Conservation (phyloP, 2,113 vertebrate genomes). For the Epinephelus fuscoguttatus region DNA sequence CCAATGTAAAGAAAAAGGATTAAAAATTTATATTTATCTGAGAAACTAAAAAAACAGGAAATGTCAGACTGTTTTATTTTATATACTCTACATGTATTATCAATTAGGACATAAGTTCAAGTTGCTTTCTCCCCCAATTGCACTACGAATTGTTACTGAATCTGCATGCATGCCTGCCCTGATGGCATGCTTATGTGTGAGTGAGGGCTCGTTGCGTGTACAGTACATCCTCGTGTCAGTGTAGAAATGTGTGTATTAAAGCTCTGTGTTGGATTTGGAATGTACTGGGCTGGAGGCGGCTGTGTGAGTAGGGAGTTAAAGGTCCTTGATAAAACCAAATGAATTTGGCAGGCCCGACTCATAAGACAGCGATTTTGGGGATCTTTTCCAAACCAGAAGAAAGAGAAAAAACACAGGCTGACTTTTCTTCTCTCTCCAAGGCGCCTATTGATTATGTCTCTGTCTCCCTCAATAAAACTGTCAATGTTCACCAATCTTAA, state of each 20-base stretch:
- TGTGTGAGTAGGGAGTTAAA: constrained; percentile 66
- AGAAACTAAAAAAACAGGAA: background rate
- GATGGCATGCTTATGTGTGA: background rate
- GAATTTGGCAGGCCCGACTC: constrained; percentile 75
- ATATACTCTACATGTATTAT: background rate
- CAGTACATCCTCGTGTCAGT: constrained; percentile 29
- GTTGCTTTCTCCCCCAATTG: background rate
- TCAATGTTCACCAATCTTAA: constrained; percentile 77
- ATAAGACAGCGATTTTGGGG: constrained; percentile 72
- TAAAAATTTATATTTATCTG: constrained; percentile 5
- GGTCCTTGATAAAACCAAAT: constrained; percentile 83
- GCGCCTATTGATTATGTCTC: constrained; percentile 81
- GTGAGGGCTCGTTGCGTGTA: background rate
- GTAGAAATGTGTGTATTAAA: constrained; percentile 38
- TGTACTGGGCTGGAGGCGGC: constrained; percentile 46
- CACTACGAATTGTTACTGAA: background rate
- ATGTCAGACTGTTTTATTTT: background rate
- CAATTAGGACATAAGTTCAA: background rate
- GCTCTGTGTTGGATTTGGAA: constrained; percentile 56
- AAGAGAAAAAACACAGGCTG: constrained; percentile 63
- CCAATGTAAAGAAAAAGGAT: background rate
- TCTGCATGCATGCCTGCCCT: constrained; percentile 2
- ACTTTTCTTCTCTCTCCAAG: constrained; percentile 73
- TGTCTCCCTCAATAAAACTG: constrained; percentile 80
- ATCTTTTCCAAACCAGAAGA: constrained; percentile 79